Evolutionary conservation across 2,113 vertebrate species (phyloP).

Genomic region (Nothoprocta pentlandii): DNA sequence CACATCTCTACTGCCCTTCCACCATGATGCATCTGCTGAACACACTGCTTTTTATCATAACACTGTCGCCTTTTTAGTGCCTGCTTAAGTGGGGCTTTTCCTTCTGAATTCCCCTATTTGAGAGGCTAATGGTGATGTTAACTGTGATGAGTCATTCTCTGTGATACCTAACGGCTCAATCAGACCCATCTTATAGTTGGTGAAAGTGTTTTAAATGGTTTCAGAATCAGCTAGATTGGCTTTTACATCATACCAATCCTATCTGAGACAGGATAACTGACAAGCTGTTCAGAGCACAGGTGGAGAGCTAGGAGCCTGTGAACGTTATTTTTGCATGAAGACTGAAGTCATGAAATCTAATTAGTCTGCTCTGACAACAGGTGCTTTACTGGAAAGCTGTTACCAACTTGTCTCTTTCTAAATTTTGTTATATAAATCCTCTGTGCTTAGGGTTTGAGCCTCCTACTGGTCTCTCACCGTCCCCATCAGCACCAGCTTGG

Average conservation of each 20-base stretch:
- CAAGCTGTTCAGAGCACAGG: not conserved
- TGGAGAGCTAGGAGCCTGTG: not conserved
- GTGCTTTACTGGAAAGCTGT: not conserved
- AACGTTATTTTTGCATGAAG: not conserved
- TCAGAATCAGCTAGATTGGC: not conserved
- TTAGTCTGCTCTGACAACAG: not conserved
- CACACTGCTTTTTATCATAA: not conserved
- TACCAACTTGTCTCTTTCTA: not conserved
- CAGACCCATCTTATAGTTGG: not conserved
- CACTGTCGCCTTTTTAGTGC: not conserved
- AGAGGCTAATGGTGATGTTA: not conserved
- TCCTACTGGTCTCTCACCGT: constrained; percentile 83
- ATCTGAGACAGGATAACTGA: not conserved
- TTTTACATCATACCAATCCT: not conserved
- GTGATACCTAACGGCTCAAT: not conserved
- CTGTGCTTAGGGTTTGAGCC: constrained; percentile 86
- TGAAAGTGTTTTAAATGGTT: not conserved
- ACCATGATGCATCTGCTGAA: not conserved
- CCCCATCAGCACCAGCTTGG: constrained; percentile 87
- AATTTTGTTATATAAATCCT: constrained; percentile 16
- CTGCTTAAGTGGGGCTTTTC: not conserved
- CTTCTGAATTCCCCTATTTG: not conserved
- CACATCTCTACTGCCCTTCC: not conserved
- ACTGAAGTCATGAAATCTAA: not conserved
- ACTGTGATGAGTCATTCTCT: not conserved